phyloP scores from a whole-genome alignment of 2,113 vertebrate genomes.

The Microcebus jonahi region DNA sequence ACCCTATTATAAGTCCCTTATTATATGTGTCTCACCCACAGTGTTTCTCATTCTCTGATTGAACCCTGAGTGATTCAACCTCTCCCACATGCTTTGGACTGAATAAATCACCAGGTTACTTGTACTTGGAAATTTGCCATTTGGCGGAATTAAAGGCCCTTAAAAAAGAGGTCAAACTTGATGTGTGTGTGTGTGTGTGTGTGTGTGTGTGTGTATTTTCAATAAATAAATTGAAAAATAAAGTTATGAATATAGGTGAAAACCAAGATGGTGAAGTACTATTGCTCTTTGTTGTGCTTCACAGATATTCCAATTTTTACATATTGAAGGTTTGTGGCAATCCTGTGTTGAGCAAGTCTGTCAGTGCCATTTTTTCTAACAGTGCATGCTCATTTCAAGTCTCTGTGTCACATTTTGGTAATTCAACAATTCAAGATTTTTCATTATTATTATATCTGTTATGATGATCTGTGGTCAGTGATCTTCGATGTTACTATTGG shows the following conservation, averaged over 20 bases:
- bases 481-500: neutral
- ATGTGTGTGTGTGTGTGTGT: neutral
- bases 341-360: neutral
- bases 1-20: neutral
- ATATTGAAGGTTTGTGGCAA: neutral
- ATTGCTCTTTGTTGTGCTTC: neutral
- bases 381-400: neutral
- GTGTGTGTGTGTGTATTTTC: neutral
- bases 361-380: neutral
- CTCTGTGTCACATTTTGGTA: neutral
- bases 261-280: neutral
- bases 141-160: neutral
- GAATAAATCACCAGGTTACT: neutral
- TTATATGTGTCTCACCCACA: neutral
- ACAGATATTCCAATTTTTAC: neutral
- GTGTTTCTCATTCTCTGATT: neutral
- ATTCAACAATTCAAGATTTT: neutral
- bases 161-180: neutral
- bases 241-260: neutral
- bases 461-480: neutral
- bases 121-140: neutral
- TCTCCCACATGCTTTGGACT: neutral
- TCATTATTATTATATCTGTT: neutral
- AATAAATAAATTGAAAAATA: slow-evolving; percentile 22
- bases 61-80: neutral